Conservation (phyloP, 2,797 vertebrate species). For the Anguilla pacifica region DNA sequence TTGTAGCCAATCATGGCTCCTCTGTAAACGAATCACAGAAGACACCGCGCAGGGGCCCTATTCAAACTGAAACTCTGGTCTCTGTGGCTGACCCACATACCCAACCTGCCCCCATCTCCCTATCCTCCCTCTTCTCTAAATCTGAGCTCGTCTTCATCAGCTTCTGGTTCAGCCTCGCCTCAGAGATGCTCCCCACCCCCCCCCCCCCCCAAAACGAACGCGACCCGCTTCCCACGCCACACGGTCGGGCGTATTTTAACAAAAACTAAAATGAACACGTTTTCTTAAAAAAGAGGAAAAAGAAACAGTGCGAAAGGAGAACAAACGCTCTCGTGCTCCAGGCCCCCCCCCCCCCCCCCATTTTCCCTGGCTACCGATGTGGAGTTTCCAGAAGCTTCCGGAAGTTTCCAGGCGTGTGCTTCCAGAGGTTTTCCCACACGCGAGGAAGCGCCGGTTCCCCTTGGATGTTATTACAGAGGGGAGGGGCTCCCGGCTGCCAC, state of each 20-base stretch:
- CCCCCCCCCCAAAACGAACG: not conserved
- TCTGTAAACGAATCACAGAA: not conserved
- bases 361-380: not conserved
- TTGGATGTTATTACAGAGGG: not conserved
- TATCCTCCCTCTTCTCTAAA: not conserved
- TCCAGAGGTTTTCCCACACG: slow-evolving; percentile 2
- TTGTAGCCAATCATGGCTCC: not conserved
- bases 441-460: slow-evolving; percentile 13
- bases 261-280: not conserved
- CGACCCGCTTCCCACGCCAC: not conserved
- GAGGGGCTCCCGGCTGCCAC: slow-evolving; percentile 8
- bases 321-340: not conserved
- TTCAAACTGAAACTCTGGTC: too few species aligned
- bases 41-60: not conserved
- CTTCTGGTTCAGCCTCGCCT: too few species aligned
- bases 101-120: not conserved
- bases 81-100: not conserved
- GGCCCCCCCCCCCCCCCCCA: not conserved
- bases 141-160: not conserved
- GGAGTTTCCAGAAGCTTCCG: not conserved
- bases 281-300: not conserved
- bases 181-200: not conserved
- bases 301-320: not conserved
- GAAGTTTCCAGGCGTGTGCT: not conserved
- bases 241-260: not conserved